These are phyloP conservation scores for Apaloderma vittatum DNA, from an alignment of 2,113 vertebrate species.

Conservation along the genomic window DNA sequence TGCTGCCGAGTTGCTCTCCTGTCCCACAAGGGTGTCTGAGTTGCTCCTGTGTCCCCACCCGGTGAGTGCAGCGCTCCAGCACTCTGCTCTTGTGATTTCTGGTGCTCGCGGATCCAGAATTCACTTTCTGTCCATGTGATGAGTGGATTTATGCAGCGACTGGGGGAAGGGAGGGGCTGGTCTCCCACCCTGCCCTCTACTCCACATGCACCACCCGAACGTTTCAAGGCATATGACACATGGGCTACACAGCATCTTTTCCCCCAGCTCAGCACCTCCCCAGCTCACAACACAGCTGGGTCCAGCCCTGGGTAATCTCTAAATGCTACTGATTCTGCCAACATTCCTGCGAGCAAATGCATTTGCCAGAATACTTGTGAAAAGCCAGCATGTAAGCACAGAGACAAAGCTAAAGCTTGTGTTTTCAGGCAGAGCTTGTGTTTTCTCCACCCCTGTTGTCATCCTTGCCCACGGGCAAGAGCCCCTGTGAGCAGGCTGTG, in stretches of 20 bases:
- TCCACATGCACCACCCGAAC: background rate
- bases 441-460: background rate
- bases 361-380: background rate
- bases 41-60: background rate
- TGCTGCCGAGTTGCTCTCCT: background rate
- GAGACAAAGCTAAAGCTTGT: background rate
- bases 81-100: background rate
- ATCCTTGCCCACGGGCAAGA: background rate
- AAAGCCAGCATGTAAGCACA: background rate
- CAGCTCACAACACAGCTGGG: background rate
- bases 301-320: background rate
- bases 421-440: background rate
- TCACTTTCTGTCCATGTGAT: background rate
- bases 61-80: background rate
- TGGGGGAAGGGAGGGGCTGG: no score
- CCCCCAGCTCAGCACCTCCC: background rate
- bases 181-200: background rate
- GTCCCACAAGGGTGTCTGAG: fast-evolving
- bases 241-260: background rate
- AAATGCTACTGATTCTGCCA: background rate
- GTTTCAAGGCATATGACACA: background rate
- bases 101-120: background rate
- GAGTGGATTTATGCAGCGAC: background rate
- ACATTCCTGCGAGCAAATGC: background rate
- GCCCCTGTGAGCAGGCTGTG: background rate